Conservation (phyloP, 2,888 invertebrate genomes). For the Protodeltote pygarga region DNA sequence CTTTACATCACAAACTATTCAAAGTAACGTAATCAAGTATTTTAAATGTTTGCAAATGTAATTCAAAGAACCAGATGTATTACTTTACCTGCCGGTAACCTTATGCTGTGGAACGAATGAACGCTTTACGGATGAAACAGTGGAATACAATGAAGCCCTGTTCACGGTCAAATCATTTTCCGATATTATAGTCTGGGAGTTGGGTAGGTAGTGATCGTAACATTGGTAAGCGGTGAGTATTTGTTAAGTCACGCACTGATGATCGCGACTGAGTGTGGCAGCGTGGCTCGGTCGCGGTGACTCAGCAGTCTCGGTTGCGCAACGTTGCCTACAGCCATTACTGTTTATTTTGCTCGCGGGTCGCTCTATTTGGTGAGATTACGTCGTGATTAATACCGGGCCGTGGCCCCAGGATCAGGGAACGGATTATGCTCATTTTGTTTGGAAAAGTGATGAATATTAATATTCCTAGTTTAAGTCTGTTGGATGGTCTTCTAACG, state of each 20-base stretch:
- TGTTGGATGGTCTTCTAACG: slow-evolving; percentile 44
- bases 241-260: slow-evolving; percentile 74
- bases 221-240: slow-evolving; percentile 58
- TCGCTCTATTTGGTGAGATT: slow-evolving; percentile 70
- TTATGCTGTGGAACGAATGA: slow-evolving; percentile 30
- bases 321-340: slow-evolving; percentile 59
- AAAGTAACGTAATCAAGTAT: slow-evolving; percentile 31
- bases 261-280: slow-evolving; percentile 45
- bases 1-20: slow-evolving; percentile 22
- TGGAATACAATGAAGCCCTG: slow-evolving; percentile 55
- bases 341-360: slow-evolving; percentile 64
- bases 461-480: slow-evolving; percentile 50
- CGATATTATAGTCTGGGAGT: slow-evolving; percentile 58
- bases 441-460: slow-evolving; percentile 63
- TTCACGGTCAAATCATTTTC: slow-evolving; percentile 74
- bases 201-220: slow-evolving; percentile 59
- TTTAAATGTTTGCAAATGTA: slow-evolving; percentile 39
- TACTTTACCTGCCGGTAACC: slow-evolving; percentile 20
- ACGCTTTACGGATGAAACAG: slow-evolving; percentile 28
- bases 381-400: slow-evolving; percentile 69
- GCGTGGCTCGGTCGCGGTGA: slow-evolving; percentile 53
- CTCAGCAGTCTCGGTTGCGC: slow-evolving; percentile 66
- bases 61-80: slow-evolving; percentile 33
- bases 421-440: slow-evolving; percentile 57
- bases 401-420: slow-evolving; percentile 59